Conservation (phyloP, 2,888 invertebrate species). For the Macrosiphum euphorbiae region DNA sequence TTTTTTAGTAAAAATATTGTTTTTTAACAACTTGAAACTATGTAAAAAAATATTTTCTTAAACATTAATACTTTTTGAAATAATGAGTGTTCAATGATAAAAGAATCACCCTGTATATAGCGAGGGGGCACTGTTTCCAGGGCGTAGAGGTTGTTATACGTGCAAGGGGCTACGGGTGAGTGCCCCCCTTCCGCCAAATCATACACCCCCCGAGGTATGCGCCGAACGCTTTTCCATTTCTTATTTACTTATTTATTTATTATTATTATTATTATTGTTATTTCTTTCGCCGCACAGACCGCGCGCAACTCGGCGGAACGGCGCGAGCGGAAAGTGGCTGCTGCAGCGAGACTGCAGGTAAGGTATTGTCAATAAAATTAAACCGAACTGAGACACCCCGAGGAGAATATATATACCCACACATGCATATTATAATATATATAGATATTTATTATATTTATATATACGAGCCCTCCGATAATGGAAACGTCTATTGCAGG, state of each 20-base stretch:
- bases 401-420: background rate
- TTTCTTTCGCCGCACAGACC: background rate
- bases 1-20: too few species aligned
- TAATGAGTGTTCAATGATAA: too few species aligned
- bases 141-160: background rate
- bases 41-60: too few species aligned
- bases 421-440: background rate
- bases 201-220: background rate
- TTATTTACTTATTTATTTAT: background rate
- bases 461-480: background rate
- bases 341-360: background rate
- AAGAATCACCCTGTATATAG: too few species aligned
- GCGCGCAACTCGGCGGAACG: background rate
- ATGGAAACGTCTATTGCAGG: conserved; percentile 64
- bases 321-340: conserved; percentile 10
- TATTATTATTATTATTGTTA: too few species aligned
- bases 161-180: background rate
- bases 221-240: background rate
- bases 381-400: conserved; percentile 34
- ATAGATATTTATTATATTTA: background rate
- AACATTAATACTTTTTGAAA: too few species aligned
- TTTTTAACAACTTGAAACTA: too few species aligned
- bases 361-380: conserved; percentile 61
- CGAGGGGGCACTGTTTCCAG: too few species aligned
- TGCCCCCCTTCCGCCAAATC: background rate